These are phyloP conservation scores for Bombus waltoni DNA, from an alignment of 1,140 invertebrate species.

Conservation along the genomic window DNA sequence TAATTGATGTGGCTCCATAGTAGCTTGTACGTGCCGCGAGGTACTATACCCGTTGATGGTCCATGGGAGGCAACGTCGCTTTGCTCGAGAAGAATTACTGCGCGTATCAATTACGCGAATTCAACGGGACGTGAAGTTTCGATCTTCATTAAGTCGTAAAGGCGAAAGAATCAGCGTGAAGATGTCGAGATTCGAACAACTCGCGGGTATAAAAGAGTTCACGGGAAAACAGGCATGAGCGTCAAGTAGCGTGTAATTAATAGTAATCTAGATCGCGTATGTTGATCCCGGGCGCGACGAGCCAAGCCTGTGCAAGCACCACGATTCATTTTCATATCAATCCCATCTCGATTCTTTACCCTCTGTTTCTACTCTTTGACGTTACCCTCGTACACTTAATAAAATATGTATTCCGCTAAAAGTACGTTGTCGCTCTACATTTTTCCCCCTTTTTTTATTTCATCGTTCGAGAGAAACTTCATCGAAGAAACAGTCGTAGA, in stretches of 20 bases:
- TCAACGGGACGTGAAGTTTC: neutral
- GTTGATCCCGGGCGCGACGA: neutral
- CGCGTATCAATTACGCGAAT: neutral
- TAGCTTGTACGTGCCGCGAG: too few species aligned
- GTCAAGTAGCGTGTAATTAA: slow-evolving; percentile 43
- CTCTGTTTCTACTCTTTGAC: neutral
- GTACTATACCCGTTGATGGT: neutral
- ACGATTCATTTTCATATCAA: slow-evolving; percentile 47
- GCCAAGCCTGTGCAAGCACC: neutral
- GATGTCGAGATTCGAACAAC: neutral
- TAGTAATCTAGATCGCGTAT: slow-evolving; percentile 38
- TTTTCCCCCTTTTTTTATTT: neutral
- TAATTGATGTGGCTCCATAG: slow-evolving; percentile 10
- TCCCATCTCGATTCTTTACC: neutral
- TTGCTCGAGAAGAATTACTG: neutral
- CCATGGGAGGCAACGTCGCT: neutral
- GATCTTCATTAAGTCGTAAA: neutral
- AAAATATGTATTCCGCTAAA: neutral
- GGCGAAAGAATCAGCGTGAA: neutral
- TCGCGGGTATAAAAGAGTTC: too few species aligned
- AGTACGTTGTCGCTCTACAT: too few species aligned
- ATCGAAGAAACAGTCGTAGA: neutral
- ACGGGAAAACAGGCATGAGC: neutral
- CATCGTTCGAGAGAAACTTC: neutral
- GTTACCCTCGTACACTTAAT: neutral